Conservation (phyloP, 2,888 invertebrate genomes). For the Ectemnius lituratus region DNA sequence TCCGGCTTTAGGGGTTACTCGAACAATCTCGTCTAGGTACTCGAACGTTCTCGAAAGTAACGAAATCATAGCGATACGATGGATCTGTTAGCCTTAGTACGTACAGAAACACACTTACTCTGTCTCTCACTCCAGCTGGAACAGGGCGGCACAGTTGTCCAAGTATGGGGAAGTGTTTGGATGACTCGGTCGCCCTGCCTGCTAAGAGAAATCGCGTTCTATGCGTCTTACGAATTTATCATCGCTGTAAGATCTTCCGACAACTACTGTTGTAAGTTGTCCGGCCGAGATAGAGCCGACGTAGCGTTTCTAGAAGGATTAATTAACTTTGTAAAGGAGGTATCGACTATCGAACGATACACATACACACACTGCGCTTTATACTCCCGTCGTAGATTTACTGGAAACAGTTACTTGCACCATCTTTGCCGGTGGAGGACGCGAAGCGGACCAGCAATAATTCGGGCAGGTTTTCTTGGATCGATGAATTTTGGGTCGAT, state of each 20-base stretch:
- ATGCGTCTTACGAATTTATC: neutral
- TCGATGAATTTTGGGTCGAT: too few species aligned
- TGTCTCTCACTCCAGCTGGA: neutral
- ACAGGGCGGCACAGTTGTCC: slow-evolving; percentile 58
- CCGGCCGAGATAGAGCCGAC: neutral
- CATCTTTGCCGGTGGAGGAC: neutral
- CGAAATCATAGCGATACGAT: too few species aligned
- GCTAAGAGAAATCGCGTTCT: neutral
- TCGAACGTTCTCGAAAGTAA: too few species aligned
- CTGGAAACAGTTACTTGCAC: slow-evolving; percentile 9
- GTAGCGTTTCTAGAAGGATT: neutral
- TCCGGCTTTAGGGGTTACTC: too few species aligned
- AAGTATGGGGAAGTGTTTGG: slow-evolving; percentile 73
- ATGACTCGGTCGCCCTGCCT: slow-evolving; percentile 49
- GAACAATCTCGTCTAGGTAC: too few species aligned
- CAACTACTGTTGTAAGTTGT: neutral
- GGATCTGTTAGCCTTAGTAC: neutral
- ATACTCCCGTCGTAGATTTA: neutral
- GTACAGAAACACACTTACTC: neutral
- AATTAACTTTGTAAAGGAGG: neutral
- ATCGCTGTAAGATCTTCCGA: neutral
- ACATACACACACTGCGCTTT: slow-evolving; percentile 2
- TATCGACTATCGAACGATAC: neutral
- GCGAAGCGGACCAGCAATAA: too few species aligned
- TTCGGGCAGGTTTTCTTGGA: too few species aligned